Percentiles rank a stretch among this genome's conserved stretches.
These are phyloP conservation scores for Hycleus phaleratus DNA, from an alignment of 1,140 invertebrate genomes.

Conservation along the genomic window DNA sequence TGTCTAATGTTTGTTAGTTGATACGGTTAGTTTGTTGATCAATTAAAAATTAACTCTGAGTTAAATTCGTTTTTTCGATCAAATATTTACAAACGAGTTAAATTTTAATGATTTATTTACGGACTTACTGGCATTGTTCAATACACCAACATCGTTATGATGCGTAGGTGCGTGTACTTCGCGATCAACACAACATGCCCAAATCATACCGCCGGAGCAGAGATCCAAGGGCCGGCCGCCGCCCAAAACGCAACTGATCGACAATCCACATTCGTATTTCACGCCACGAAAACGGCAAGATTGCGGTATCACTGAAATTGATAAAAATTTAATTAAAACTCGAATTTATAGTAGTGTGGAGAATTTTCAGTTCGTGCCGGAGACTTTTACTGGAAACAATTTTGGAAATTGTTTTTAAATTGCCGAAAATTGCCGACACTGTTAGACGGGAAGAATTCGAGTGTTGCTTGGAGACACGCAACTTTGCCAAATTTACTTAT, in stretches of 20 bases:
- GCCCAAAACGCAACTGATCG: constrained; percentile 80
- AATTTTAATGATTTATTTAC: not conserved
- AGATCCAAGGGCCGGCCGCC: constrained; percentile 81
- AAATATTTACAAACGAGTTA: not conserved
- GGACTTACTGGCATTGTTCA: constrained; percentile 82
- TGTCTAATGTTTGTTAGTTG: constrained; percentile 43
- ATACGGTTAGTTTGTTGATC: constrained; percentile 7
- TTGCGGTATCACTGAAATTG: constrained; percentile 78
- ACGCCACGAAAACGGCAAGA: constrained; percentile 83
- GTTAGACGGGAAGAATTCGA: too few species aligned
- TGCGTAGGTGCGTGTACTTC: constrained; percentile 52
- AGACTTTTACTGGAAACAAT: too few species aligned
- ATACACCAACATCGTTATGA: constrained; percentile 46
- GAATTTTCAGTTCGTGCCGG: too few species aligned
- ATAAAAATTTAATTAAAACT: not conserved
- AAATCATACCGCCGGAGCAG: constrained; percentile 87
- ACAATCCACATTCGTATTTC: constrained; percentile 80
- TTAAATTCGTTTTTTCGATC: not conserved
- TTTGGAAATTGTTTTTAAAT: too few species aligned
- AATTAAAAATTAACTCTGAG: too few species aligned
- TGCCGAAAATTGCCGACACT: too few species aligned
- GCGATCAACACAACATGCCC: constrained; percentile 86
- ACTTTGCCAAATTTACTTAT: too few species aligned
- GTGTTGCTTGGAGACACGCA: too few species aligned
- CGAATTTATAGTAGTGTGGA: too few species aligned